Conservation (phyloP, 2,113 vertebrate species). For the Cheilinus undulatus region DNA sequence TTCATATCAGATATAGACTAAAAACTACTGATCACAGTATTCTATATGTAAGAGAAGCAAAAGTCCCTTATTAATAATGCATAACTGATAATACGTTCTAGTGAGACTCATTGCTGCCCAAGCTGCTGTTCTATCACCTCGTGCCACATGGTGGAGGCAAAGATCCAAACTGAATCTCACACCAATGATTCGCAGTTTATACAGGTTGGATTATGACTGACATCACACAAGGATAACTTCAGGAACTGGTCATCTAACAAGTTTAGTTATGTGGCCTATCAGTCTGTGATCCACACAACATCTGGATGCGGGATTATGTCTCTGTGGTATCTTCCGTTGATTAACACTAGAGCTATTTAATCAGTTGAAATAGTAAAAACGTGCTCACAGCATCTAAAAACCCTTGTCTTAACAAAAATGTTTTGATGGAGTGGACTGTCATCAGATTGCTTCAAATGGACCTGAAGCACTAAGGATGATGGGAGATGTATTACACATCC, state of each 20-base stretch:
- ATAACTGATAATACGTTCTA: not conserved
- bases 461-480: not conserved
- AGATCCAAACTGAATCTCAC: conserved; percentile 33
- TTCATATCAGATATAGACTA: not conserved
- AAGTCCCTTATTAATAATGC: not conserved
- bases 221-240: not conserved
- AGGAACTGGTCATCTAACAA: not conserved
- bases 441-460: not conserved
- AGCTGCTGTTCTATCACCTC: conserved; percentile 32
- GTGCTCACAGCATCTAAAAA: conserved; percentile 2
- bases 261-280: not conserved
- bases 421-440: not conserved
- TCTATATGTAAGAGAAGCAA: not conserved
- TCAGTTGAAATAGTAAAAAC: conserved; percentile 9
- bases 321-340: conserved; percentile 55
- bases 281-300: conserved; percentile 33
- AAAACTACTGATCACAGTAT: not conserved
- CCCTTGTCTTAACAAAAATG: not conserved
- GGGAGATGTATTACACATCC: not conserved
- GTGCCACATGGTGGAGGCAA: conserved; percentile 65
- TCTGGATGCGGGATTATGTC: conserved; percentile 39
- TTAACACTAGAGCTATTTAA: conserved; percentile 29
- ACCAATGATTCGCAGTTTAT: not conserved
- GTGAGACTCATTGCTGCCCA: not conserved
- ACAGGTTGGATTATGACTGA: not conserved